Evolutionary conservation across 2,113 vertebrate species (phyloP).

Genomic region (Dicentrarchus labrax): DNA sequence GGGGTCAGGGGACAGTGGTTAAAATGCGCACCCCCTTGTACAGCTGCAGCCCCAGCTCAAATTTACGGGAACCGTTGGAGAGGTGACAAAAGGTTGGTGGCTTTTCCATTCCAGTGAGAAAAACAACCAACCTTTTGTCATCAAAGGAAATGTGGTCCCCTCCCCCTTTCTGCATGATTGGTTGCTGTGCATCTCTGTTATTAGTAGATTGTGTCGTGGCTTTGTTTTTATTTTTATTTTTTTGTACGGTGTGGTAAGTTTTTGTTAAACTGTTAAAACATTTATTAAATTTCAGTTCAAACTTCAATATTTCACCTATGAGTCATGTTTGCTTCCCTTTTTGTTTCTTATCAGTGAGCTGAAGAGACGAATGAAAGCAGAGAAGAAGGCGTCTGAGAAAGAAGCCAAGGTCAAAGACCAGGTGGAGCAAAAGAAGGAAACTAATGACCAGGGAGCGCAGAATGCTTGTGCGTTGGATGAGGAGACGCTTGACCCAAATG

Average conservation of each 20-base stretch:
- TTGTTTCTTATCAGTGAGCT: conserved; percentile 87
- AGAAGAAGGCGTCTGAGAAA: conserved; percentile 94
- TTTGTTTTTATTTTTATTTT: background rate
- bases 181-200: conserved; percentile 6
- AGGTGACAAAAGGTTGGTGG: conserved; percentile 90
- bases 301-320: background rate
- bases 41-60: conserved; percentile 70
- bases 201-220: background rate
- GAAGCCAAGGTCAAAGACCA: conserved; percentile 91
- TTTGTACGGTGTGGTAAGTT: background rate
- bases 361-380: conserved; percentile 95
- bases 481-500: conserved; percentile 94
- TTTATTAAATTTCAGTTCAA: background rate
- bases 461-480: conserved; percentile 85
- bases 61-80: conserved; percentile 79
- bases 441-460: conserved; percentile 72
- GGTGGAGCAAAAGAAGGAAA: conserved; percentile 80
- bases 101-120: conserved; percentile 83
- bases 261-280: background rate
- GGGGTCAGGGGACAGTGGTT: conserved; percentile 80
- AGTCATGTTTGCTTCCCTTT: background rate
- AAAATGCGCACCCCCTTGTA: conserved; percentile 75
- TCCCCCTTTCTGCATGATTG: conserved; percentile 12
- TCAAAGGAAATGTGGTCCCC: conserved; percentile 38
- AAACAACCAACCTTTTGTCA: conserved; percentile 88